Conservation (phyloP, 2,797 vertebrate genomes). For the Gallinago stenura region DNA sequence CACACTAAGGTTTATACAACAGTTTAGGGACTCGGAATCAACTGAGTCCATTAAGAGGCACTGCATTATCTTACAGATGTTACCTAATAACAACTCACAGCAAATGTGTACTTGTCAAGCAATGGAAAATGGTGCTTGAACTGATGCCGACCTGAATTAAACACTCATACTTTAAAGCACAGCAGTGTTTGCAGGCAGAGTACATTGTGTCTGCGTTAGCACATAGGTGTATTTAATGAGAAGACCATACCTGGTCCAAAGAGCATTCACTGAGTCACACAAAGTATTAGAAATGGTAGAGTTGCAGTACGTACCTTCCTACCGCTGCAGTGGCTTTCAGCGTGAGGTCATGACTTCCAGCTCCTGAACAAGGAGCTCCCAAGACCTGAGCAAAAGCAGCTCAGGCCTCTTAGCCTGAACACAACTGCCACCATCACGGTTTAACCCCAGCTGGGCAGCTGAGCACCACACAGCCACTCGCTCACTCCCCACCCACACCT, state of each 20-base stretch:
- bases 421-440: background rate
- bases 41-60: background rate
- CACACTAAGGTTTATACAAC: background rate
- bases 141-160: background rate
- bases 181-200: background rate
- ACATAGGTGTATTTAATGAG: accelerated
- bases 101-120: background rate
- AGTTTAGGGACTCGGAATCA: background rate
- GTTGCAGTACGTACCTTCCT: background rate
- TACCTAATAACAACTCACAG: background rate
- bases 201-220: background rate
- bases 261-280: background rate
- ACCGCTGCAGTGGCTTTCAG: background rate
- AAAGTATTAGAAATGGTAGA: background rate
- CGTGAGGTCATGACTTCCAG: background rate
- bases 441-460: background rate
- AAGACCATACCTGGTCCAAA: background rate
- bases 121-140: background rate
- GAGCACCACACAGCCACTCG: background rate
- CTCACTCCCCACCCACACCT: background rate
- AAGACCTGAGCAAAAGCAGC: background rate
- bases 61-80: background rate
- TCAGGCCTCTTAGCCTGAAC: background rate
- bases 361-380: background rate
- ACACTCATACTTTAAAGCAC: background rate